Conservation (phyloP, 2,113 vertebrate genomes). For the Spheniscus mendiculus region DNA sequence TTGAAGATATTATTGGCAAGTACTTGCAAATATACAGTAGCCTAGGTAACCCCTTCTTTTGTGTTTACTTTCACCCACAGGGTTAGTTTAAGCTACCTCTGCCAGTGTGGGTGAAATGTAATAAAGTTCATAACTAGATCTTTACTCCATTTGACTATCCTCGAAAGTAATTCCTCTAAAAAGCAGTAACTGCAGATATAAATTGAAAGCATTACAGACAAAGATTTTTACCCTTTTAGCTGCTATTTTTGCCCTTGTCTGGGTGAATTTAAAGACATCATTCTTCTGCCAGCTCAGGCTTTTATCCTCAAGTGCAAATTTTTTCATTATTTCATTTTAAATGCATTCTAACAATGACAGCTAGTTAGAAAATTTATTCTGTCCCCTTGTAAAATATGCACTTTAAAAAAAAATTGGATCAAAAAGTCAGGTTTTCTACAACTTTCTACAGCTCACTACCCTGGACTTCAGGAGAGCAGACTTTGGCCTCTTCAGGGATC, state of each 20-base stretch:
- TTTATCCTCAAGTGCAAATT: neutral
- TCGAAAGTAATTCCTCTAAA: neutral
- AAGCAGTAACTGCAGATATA: neutral
- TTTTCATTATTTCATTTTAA: neutral
- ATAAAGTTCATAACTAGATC: neutral
- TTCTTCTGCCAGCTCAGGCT: neutral
- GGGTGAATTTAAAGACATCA: neutral
- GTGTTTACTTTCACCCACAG: neutral
- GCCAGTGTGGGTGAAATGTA: neutral
- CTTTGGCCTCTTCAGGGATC: too few relatives aligned
- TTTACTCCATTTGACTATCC: neutral
- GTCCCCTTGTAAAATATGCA: neutral
- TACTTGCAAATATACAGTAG: slow-evolving; percentile 50
- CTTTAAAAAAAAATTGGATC: neutral
- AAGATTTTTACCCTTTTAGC: neutral
- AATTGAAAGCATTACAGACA: neutral
- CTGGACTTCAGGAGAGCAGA: too few relatives aligned
- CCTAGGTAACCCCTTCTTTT: slow-evolving; percentile 39
- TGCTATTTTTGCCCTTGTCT: neutral
- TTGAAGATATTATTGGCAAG: slow-evolving; percentile 44
- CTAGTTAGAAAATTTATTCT: neutral
- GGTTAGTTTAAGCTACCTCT: slow-evolving; percentile 7
- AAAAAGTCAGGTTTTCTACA: neutral
- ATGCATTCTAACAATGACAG: neutral
- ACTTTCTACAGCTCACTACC: too few relatives aligned